Base-by-base conservation (phyloP, 2,113 vertebrate genomes). In the Nyctibius bracteatus region DNA sequence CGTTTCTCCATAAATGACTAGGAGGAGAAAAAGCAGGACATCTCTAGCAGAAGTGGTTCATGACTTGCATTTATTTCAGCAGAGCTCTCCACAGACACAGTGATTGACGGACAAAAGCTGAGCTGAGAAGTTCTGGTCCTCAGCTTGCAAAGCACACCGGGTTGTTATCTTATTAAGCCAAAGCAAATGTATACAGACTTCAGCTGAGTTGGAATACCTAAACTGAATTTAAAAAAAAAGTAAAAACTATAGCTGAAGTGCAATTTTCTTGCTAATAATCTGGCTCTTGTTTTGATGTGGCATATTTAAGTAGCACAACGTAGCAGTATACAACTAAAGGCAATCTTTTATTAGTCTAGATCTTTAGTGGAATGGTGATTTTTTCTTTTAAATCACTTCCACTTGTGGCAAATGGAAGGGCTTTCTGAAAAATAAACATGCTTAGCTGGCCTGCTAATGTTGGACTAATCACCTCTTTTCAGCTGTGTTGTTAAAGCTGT, bases 81-180 rank as follows among this genome's bases (percentile, higher is more conserved):
- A 73, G 41, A 11, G 5, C 14, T 72, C 21, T 44, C 30, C 43
- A 12, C 1, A 4, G 88, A 65, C 3, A 6, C 0, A 2, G 21
- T 3, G 7, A 28, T 0, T 22, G 31, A 62, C 4, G 17, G 41
- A 24, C 31, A 58, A 74, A 95, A 86, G 25, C 31, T 33, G 67
- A 70, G 28, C 43, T 82, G 35, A 20, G 16, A 54, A 49, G 13
- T 74, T 65, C 23, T 23, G 23, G 22, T 37, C 15, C 19, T 94
- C 37, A 33, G 37, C 12, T 61, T 63, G 47, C 51, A 78, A 43
- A 70, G 33, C 54, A 80, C 17, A 7, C 25, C 12, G 10, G 8
- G 8, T n/a, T 51, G 6, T 15, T 59, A 39, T n/a, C 44, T 59
- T 91, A 30, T n/a, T 59, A 85, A 81, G 31, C 4, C 37, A 74